Evolutionary conservation across 2,113 vertebrate genomes (phyloP), one percentile per base, ranked within the genome.

Genomic region (Sturnira hondurensis): DNA sequence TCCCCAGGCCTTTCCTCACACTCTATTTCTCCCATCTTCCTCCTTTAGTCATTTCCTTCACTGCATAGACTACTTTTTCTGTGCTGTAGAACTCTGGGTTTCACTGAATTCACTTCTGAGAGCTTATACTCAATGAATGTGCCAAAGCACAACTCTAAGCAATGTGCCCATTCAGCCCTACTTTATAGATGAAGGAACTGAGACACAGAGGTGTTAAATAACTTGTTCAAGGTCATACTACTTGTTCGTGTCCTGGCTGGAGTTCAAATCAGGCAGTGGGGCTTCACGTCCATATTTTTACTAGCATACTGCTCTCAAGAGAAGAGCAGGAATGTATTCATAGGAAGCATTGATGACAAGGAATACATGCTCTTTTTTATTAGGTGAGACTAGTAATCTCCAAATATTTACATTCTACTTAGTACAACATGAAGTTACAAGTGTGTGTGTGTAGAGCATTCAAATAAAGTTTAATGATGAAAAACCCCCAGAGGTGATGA

Each of bases 401-500:
- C 41, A 84, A 87, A 58, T 80, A 74, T 38, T 86, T 80, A 28
- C 13, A 63, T 87, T 92, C 54, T 84, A 24, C 1, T 36, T 45
- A 80, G 15, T n/a, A 6, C 86, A 61, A 13, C 86, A 33, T 41
- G 43, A 83, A 67, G 58, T 70, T 61, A 47, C 6, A 38, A 36
- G 77, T 73, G 8, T 41, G 56, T 76, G 26, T 22, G 11, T 38
- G 0, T 33, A 26, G 2, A 61, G 63, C 43, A 28, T 8, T 77
- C 47, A 94, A 71, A 73, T 86, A 58, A 54, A 93, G 22, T 91
- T 94, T 63, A 77, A 33, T 31, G 19, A 77, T 50, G 43, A 19
- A 22, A 47, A 33, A 52, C 36, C 15, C 1, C 1, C 52, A 54
- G 67, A 93, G 86, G 54, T 77, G 31, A 52, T 28, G 20, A 26